These are phyloP conservation scores for Ephestia elutella DNA, from an alignment of 1,140 invertebrate genomes.

Conservation along the genomic window DNA sequence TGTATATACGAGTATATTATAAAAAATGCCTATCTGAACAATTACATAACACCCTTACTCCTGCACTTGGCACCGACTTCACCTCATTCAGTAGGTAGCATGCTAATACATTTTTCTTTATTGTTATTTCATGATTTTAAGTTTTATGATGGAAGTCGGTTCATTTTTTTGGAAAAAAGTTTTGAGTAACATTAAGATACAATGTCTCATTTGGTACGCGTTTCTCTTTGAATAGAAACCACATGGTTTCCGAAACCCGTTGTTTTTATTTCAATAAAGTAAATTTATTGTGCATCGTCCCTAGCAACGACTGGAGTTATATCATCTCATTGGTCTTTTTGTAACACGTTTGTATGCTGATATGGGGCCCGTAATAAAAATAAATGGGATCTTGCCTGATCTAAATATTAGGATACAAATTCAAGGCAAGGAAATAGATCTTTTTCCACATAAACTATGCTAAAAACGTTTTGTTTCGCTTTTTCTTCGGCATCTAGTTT, in stretches of 20 bases:
- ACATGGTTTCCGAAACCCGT: neutral
- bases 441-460: slow-evolving; percentile 27
- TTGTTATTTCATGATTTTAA: no score
- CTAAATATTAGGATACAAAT: slow-evolving; percentile 50
- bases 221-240: no score
- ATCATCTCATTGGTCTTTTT: slow-evolving; percentile 34
- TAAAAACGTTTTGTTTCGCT: slow-evolving; percentile 11
- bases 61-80: no score
- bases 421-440: slow-evolving; percentile 34
- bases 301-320: slow-evolving; percentile 12
- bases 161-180: no score
- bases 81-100: no score
- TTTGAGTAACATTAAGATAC: no score
- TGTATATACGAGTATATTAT: no score
- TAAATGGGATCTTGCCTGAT: slow-evolving; percentile 41
- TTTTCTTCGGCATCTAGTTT: neutral
- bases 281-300: slow-evolving; percentile 18
- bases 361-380: slow-evolving; percentile 43
- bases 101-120: no score
- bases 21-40: no score
- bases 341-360: slow-evolving; percentile 45
- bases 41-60: no score
- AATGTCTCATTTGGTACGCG: no score
- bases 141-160: no score
- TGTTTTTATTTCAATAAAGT: slow-evolving; percentile 19